These are phyloP conservation scores for Catajapyx aquilonaris DNA, from an alignment of 1,140 invertebrate genomes.

Conservation along the genomic window DNA sequence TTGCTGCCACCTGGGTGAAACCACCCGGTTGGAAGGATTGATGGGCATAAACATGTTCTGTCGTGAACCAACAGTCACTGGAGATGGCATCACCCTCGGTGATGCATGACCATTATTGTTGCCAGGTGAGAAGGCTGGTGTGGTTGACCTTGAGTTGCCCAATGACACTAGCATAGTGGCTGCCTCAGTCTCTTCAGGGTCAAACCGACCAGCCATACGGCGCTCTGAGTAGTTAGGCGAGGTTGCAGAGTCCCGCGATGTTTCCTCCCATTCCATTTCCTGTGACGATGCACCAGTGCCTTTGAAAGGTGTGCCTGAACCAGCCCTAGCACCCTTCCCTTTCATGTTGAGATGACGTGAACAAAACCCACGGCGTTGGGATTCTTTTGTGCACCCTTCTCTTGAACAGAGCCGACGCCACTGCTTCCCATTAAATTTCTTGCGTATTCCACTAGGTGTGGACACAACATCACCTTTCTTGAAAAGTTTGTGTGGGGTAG, in stretches of 20 bases:
- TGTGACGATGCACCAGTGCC: too few species aligned
- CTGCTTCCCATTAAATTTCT: slow-evolving; percentile 97
- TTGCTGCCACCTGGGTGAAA: too few species aligned
- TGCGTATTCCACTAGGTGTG: slow-evolving; percentile 85
- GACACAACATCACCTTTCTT: slow-evolving; percentile 97
- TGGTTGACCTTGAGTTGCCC: slow-evolving; percentile 72
- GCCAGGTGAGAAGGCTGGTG: slow-evolving; percentile 65
- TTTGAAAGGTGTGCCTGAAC: too few species aligned
- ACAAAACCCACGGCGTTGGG: slow-evolving; percentile 85
- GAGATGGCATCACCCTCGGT: slow-evolving; percentile 41
- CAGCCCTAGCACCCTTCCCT: slow-evolving; percentile 34
- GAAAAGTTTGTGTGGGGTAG: slow-evolving; percentile 76
- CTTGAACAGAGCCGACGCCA: slow-evolving; percentile 91
- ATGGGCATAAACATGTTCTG: slow-evolving; percentile 76
- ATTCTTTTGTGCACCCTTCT: slow-evolving; percentile 93
- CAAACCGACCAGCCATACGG: slow-evolving; percentile 53
- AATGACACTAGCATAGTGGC: slow-evolving; percentile 90
- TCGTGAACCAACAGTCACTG: slow-evolving; percentile 33
- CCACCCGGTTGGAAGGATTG: slow-evolving; percentile 16
- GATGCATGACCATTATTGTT: slow-evolving; percentile 40
- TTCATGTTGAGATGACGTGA: slow-evolving; percentile 84
- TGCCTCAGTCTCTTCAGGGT: slow-evolving; percentile 86
- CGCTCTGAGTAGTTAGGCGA: slow-evolving; percentile 52
- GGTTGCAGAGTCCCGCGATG: slow-evolving; percentile 67
- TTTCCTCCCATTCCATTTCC: slow-evolving; percentile 61